These are phyloP conservation scores for Rhagologus leucostigma DNA, from an alignment of 2,113 vertebrate species.

Conservation along the genomic window DNA sequence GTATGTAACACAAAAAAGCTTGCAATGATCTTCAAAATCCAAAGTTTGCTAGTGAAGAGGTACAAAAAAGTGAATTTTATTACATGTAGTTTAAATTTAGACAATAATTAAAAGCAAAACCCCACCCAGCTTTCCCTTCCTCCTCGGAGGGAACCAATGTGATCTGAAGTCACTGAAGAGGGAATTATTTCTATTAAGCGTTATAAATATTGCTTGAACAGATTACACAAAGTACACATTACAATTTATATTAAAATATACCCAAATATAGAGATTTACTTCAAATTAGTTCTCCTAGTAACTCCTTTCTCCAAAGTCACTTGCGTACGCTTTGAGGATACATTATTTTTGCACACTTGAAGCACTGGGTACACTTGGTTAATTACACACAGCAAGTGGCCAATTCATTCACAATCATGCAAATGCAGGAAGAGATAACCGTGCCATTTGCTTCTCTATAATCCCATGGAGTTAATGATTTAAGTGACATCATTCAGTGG, in stretches of 20 bases:
- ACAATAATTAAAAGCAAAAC: neutral
- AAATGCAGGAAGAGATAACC: neutral
- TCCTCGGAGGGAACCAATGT: neutral
- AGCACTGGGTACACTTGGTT: neutral
- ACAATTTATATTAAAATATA: neutral
- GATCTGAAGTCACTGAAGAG: neutral
- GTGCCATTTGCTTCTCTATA: neutral
- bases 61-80: constrained; percentile 49
- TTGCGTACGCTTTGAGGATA: neutral
- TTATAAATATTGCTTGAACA: neutral
- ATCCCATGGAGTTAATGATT: neutral
- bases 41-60: neutral
- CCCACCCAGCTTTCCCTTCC: neutral
- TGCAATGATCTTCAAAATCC: neutral
- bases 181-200: neutral
- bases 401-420: constrained; percentile 6
- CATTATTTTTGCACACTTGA: neutral
- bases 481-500: neutral
- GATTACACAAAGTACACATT: neutral
- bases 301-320: neutral
- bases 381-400: constrained; percentile 15
- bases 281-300: neutral
- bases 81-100: neutral
- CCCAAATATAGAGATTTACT: neutral
- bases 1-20: neutral